A percentile compares a stretch with the other conserved stretches of the same genome.
phyloP scores from a whole-genome alignment of 2,888 invertebrate species.

The Acronicta psi region DNA sequence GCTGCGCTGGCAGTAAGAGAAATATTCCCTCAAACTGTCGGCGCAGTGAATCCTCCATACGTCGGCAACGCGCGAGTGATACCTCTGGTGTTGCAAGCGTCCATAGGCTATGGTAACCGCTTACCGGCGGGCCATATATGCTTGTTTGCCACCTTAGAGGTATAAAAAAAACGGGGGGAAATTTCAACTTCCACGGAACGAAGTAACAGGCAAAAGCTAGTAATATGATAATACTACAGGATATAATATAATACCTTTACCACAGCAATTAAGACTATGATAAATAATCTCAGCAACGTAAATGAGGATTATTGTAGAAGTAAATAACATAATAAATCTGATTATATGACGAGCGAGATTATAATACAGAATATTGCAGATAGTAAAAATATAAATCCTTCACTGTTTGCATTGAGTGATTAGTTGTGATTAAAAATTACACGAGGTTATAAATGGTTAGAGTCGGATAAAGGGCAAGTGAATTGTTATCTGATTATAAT shows the following conservation, averaged over 20 bases:
- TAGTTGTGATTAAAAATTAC: slow-evolving; percentile 50
- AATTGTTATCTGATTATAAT: slow-evolving; percentile 28
- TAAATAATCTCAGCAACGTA: slow-evolving; percentile 34
- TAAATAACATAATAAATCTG: slow-evolving; percentile 50
- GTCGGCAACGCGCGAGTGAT: no score
- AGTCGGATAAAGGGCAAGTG: slow-evolving; percentile 11
- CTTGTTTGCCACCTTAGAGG: no score
- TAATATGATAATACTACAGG: no score
- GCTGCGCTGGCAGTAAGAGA: no score
- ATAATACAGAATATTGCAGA: slow-evolving; percentile 46
- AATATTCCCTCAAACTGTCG: no score
- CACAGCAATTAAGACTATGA: slow-evolving; percentile 2
- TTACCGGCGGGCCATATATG: no score
- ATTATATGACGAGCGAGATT: slow-evolving; percentile 46
- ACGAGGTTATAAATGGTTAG: slow-evolving; percentile 22
- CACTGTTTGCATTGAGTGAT: slow-evolving; percentile 51
- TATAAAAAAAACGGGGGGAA: no score
- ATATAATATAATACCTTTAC: background rate
- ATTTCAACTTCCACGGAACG: no score
- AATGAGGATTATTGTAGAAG: slow-evolving; percentile 43
- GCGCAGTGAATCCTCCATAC: no score
- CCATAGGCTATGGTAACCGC: no score
- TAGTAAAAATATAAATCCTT: slow-evolving; percentile 47
- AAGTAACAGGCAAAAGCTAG: no score
- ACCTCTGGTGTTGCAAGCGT: no score